Evolutionary conservation across 2,888 invertebrate genomes (phyloP), one percentile per base, ranked within the genome.

Genomic region (Eupithecia pulchellata): DNA sequence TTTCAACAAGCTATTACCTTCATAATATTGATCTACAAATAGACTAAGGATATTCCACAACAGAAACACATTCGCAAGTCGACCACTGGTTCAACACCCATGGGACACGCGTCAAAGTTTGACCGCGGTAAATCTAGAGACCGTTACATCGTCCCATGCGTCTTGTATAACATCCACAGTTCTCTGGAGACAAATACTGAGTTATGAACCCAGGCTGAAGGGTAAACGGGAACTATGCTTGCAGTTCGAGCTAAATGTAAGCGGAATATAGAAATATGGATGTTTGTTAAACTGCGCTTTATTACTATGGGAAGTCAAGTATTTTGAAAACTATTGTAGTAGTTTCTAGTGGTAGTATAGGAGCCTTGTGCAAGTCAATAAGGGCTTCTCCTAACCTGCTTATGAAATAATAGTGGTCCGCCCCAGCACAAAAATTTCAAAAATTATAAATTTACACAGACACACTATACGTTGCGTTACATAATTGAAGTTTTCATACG

Each of bases 101-200:
- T 5, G 84, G 84, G 89, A 82, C 76, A 68, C 74, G 69, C 82
- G 86, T 88, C 88, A 86, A 87, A 89, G 84, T 89, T 89, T 86
- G 89, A 86, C 87, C 87, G 87, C 86, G 82, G 87, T 89, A 89
- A 89, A 89, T 89, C 89, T 87, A 70, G 75, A 73, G 72, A 77
- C 71, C 72, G 74, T 74, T 75, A 78, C 75, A 78, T 78, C 84
- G 86, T 84, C 89, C 87, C 89, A 69, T 71, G 83, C 83, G 88
- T 82, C 86, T 86, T 86, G 87, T 89, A 86, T 78, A 75, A 83
- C 84, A 82, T 81, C 81, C 81, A 84, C 83, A 82, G 80, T 78
- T 75, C 87, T 79, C 84, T 52, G 13, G 80, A 85, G 85, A 77
- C 75, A 75, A 79, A 83, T 84, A 78, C 77, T 77, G 80, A 84